Base-by-base conservation (phyloP, 2,113 vertebrate genomes). In the Austrofundulus limnaeus region DNA sequence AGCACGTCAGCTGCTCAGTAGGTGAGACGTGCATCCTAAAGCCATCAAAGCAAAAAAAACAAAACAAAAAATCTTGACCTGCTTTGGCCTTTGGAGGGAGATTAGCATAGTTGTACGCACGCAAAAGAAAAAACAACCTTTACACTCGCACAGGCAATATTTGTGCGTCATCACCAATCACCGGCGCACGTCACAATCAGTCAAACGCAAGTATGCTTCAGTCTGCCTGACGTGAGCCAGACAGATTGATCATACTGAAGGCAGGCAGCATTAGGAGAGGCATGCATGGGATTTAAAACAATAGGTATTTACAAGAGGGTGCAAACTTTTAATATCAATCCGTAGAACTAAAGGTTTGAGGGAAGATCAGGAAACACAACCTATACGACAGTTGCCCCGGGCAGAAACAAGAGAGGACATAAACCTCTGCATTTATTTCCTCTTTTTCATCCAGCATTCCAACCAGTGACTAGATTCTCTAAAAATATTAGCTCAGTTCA, bases 161-260 rank as follows among this genome's bases (percentile, higher is more conserved):
- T 34, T 52, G 14, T 78, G 70, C 43, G 54, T 81, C 81, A 83
- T 5, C 43, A 51, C 67, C 58, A 45, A 68, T 72, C 76, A 65
- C 24, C 66, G 10, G 1, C 59, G 70, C 55, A 61, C 75, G 73
- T 75, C 70, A 67, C 80, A 75, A 68, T 65, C 25, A 6, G 39
- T 45, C 28, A 81, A 84, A 81, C 77, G 69, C 72, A 70, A 55
- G 24, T 21, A 31, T 72, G 73, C 11, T 73, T 86, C 83, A 82
- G 46, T n/a, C 21, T 52, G 17, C n/a, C 2, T 23, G 55, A 37
- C n/a, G 34, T 28, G 25, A 53, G 59, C 50, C 55, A 53, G 48
- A 70, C 47, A 62, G 77, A 54, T 17, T 69, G 76, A 71, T 79
- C 61, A 75, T 76, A 77, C 75, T 52, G 37, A 64, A 52, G 49